Base-by-base conservation (phyloP, 1,140 invertebrate genomes). In the Calliopsis andreniformis region DNA sequence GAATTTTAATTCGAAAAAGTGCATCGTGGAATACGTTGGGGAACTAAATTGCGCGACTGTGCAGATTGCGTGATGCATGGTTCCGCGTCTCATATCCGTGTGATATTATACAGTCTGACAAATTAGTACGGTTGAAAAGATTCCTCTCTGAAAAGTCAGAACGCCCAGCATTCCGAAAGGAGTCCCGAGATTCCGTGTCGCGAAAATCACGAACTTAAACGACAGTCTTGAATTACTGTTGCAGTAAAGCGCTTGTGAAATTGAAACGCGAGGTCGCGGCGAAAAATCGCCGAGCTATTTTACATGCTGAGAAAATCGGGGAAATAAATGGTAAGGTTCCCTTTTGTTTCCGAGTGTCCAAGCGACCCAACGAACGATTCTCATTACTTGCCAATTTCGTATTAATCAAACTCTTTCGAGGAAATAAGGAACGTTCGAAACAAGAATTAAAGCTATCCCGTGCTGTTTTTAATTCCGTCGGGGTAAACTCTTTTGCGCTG, bases 241-340 rank as follows among this genome's bases (percentile, higher is more conserved):
- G 23, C 20, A 32, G 42, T 4, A 59, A 47, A 63, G n/a, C 25
- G 69, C 2, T 51, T 30, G 58, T 63, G 58, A 72, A 63, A 72
- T 63, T 51, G 69, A 72, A 63, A 72, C n/a, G 12, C 23, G 69
- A 28, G 25, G 16, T 32, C n/a, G n/a, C 12, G 7, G 18, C n/a
- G 59, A 55, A 30, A 55, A 72, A 70, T 49, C 30, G 55, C 12
- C 8, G 4, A 23, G 30, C 14, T 30, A 16, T 51, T 68, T 18
- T 23, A 12, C 25, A 2, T 3, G 2, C 0, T 8, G 0, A 2
- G 20, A 16, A n/a, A 28, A 42, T 42, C 10, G 14, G 28, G 12
- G 16, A 51, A 1, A 20, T 39, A 51, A 28, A 62, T 18, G 3
- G 23, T 39, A 53, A 49, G 1, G 12, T 32, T 32, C 3, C 8